Base-by-base conservation (phyloP, 2,113 vertebrate species). In the Cisticola juncidis region DNA sequence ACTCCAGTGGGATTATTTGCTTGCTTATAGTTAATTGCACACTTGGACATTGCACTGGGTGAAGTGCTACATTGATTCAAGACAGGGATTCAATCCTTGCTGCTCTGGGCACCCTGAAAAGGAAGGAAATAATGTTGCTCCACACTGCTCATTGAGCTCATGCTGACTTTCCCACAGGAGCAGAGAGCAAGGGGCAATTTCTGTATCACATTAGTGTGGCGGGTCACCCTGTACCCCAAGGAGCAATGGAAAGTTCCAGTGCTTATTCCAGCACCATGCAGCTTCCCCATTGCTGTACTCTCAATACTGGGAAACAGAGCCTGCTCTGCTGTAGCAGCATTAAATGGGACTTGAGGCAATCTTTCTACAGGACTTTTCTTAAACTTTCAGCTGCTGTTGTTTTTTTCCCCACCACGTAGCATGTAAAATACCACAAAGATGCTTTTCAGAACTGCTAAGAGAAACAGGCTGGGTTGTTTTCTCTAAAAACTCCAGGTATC, bases 231-330 rank as follows among this genome's bases (percentile, higher is more conserved):
- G 56, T 44, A 5, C 5, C 29, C 16, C 20, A n/a, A n/a, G n/a
- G 26, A 81, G 53, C 31, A 21, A 20, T 61, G 25, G 53, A 65
- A 81, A 91, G 21, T 38, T 88, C 11, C 61, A 42, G 36, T 35
- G 21, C 36, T 58, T 50, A 50, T 58, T 36, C 47, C 54, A 81
- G 23, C 0, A 0, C 45, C 33, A 5, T 0, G 0, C 20, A 50
- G 29, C 26, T 57, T 73, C 35, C 35, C 38, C 40, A 7, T 26
- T 68, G 38, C 69, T 81, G 26, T 51, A 50, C 17, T 21, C 17
- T 35, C 26, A 3, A 60, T 51, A 38, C 8, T 11, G 10, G 31
- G 47, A 47, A 78, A 42, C 0, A 0, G 24, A 58, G 58, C n/a
- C 33, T 61, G 80, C 47, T 73, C 26, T 1, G 0, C 56, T 2